Conservation (phyloP, 2,797 vertebrate genomes). For the Poeciliopsis gracilis region DNA sequence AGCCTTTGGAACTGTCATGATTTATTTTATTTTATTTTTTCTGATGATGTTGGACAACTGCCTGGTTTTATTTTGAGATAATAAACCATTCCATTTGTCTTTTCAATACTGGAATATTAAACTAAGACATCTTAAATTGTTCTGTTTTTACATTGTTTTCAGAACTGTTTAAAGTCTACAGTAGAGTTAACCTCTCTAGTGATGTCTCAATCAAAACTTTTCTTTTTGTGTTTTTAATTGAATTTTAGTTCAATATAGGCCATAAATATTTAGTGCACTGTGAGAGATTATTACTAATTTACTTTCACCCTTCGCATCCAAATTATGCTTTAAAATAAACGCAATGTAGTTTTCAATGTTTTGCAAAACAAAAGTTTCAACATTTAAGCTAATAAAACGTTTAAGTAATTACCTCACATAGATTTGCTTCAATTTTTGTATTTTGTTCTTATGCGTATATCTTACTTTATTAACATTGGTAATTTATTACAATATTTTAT, state of each 20-base stretch:
- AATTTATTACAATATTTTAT: background rate
- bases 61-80: slow-evolving; percentile 4
- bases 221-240: background rate
- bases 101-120: background rate
- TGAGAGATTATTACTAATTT: background rate
- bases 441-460: background rate
- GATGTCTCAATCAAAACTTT: background rate
- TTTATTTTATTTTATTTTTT: no score
- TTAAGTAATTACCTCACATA: background rate
- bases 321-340: background rate
- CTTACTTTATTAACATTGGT: background rate
- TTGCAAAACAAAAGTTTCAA: background rate
- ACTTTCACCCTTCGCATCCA: background rate
- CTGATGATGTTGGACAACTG: background rate
- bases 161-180: background rate
- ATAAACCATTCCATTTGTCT: background rate
- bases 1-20: background rate
- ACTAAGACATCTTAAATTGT: background rate
- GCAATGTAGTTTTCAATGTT: background rate
- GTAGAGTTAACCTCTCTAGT: background rate
- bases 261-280: background rate
- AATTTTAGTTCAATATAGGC: background rate
- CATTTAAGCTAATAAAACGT: background rate
- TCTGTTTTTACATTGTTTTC: background rate
- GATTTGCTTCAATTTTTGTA: background rate